A percentile compares a stretch with the other conserved stretches of the same genome.
Conservation (phyloP, 2,113 vertebrate genomes). For the Alligator mississippiensis region DNA sequence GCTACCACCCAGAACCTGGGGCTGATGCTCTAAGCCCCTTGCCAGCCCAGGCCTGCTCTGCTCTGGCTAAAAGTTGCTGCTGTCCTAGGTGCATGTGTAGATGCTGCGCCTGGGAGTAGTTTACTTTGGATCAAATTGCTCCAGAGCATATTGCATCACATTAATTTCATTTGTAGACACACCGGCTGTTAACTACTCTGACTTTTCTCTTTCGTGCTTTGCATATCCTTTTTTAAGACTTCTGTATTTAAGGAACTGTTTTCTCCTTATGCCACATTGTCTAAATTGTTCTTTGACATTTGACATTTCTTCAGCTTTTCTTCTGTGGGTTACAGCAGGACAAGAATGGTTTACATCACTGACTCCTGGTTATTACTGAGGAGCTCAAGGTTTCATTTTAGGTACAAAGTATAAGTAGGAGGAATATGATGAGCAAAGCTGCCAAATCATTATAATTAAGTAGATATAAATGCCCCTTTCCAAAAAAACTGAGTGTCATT, state of each 20-base stretch:
- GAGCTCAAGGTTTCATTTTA: constrained; percentile 72
- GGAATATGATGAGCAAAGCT: not conserved
- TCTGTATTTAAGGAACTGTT: not conserved
- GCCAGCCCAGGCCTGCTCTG: not conserved
- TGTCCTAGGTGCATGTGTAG: no score
- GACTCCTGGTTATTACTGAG: constrained; percentile 70
- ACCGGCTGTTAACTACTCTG: not conserved
- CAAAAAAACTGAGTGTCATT: not conserved
- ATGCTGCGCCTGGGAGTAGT: no score
- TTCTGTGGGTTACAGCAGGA: constrained; percentile 70
- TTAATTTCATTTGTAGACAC: no score
- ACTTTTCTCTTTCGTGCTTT: accelerated
- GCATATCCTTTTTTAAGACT: not conserved
- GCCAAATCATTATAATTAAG: not conserved
- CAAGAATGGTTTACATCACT: constrained; percentile 68
- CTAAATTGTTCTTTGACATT: not conserved
- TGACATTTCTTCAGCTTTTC: not conserved
- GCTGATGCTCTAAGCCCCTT: no score
- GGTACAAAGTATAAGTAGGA: constrained; percentile 22
- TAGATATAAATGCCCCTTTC: not conserved
- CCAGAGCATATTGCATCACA: no score
- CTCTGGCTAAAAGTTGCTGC: not conserved
- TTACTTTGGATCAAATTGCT: no score
- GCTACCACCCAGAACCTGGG: no score
- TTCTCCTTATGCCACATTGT: not conserved